Conservation (phyloP, 2,113 vertebrate species). For the Peromyscus californicus region DNA sequence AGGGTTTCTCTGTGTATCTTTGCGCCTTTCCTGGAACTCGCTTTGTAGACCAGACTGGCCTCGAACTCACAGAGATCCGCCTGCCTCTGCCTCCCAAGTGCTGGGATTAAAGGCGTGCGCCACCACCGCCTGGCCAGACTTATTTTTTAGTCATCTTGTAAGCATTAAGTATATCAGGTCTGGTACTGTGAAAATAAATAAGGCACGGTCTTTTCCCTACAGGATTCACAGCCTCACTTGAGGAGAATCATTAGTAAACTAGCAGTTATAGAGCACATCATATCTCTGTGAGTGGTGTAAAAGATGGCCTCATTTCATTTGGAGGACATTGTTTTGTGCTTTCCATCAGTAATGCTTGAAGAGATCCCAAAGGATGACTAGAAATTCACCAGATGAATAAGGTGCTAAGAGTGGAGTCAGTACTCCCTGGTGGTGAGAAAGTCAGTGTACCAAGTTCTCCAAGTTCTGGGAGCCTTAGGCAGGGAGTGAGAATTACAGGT, state of each 20-base stretch:
- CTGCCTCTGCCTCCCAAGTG: no score
- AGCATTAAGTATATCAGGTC: slow-evolving; percentile 58
- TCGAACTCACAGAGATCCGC: no score
- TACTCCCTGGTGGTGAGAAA: neutral
- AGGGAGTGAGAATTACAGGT: neutral
- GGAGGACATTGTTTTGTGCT: neutral
- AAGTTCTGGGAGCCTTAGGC: neutral
- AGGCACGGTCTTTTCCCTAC: neutral
- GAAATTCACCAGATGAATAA: slow-evolving; percentile 39
- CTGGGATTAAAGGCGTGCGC: no score
- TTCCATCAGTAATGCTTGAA: neutral
- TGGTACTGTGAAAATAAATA: slow-evolving; percentile 16
- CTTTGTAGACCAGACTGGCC: no score
- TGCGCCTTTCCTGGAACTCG: no score
- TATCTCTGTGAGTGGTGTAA: slow-evolving; percentile 16
- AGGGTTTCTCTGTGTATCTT: no score
- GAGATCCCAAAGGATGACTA: slow-evolving; percentile 33
- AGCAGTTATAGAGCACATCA: neutral
- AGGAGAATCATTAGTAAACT: slow-evolving; percentile 51
- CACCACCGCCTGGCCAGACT: no score
- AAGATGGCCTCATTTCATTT: slow-evolving; percentile 47
- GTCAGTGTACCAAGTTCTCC: neutral
- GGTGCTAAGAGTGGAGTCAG: neutral
- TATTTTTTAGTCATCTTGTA: slow-evolving; percentile 60
- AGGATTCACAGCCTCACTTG: slow-evolving; percentile 50